A percentile compares a stretch with the other conserved stretches of the same genome.
Conservation (phyloP, 2,888 invertebrate species). For the Tenthredo scrophulariae region DNA sequence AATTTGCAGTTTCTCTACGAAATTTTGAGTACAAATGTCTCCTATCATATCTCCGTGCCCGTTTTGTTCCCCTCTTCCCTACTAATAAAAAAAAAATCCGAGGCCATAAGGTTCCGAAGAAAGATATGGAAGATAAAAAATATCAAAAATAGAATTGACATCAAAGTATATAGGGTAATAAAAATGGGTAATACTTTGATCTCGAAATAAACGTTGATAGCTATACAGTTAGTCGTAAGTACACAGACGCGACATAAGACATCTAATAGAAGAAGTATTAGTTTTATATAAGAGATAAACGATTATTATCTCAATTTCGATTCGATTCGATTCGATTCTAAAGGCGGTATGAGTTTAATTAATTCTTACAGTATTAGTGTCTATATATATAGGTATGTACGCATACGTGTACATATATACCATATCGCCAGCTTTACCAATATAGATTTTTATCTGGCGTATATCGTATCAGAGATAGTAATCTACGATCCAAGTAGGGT, state of each 20-base stretch:
- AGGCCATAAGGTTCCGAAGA: neutral
- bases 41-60: no score
- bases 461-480: neutral
- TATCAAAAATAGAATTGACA: constrained; percentile 6
- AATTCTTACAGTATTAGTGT: neutral
- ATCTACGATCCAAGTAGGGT: neutral
- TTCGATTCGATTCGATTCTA: neutral
- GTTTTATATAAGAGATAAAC: constrained; percentile 17
- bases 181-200: neutral
- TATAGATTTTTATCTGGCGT: constrained; percentile 12
- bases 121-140: neutral
- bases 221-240: neutral
- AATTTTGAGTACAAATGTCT: no score
- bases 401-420: neutral
- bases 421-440: neutral
- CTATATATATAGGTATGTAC: neutral
- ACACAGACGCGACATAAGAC: neutral
- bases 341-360: neutral
- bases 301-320: neutral
- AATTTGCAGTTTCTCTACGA: no score
- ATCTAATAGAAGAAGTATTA: neutral
- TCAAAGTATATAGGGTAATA: neutral
- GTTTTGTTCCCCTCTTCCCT: no score
- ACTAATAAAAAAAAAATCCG: neutral
- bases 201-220: neutral